Evolutionary conservation across 1,140 invertebrate genomes (phyloP), one percentile per base, ranked within the genome.

Genomic region (Drosophila bifasciata): DNA sequence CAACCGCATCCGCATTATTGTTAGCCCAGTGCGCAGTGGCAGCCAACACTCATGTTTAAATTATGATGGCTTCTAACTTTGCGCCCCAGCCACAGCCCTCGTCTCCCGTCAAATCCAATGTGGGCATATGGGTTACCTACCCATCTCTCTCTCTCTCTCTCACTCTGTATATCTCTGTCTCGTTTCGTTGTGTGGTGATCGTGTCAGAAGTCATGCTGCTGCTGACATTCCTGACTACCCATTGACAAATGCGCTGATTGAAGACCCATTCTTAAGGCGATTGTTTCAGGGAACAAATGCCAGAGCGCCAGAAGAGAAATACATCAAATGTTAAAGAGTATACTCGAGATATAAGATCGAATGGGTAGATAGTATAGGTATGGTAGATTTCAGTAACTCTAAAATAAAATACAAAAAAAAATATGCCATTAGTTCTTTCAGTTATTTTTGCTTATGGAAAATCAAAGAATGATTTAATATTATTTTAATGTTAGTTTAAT

Each of bases 31-130:
- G 74, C 75, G 79, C 79, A 78, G 83, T 83, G 83, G 83, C 83
- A 88, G 60, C 63, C 75, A 88, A 83, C 83, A 88, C 83, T 88
- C 84, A 88, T 88, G 83, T 88, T 88, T 88, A 88, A 88, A 88
- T 88, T 88, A 88, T 88, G 84, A 88, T 83, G 83, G 83, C 83
- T 88, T 88, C 83, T 88, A 88, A 78, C 44, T 88, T 88, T 88
- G 79, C 57, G 79, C 74, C 70, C 64, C 69, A 68, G 21, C 49
- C 50, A 48, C 64, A 21, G 45, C 21, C 36, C 45, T 28, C 45
- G 55, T 32, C 17, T 46, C 44, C 40, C 28, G 43, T 28, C 21
- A 57, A 48, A 63, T 55, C 17, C 58, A 52, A 74, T 74, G 59
- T 73, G 69, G 70, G 70, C 70, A 74, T 74, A 74, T 74, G 70